Percentiles rank a stretch among this genome's conserved stretches.
Conservation (phyloP, 2,888 invertebrate species). For the Synergus umbraculus region DNA sequence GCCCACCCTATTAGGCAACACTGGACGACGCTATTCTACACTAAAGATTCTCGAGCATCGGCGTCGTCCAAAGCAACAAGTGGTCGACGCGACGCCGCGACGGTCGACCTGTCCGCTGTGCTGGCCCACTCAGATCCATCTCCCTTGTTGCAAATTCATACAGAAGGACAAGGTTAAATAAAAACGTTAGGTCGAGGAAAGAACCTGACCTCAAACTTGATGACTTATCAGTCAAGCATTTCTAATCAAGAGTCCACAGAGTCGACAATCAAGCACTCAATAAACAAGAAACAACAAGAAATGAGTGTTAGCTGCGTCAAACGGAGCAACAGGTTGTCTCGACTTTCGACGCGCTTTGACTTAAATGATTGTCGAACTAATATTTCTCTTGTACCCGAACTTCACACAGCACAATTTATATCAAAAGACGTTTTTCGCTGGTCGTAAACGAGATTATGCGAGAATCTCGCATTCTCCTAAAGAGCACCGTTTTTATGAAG, state of each 20-base stretch:
- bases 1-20: not conserved
- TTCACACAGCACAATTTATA: conserved; percentile 8
- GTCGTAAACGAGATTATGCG: not conserved
- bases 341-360: conserved; percentile 35
- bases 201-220: not conserved
- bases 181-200: not conserved
- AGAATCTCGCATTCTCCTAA: not conserved
- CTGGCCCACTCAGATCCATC: not conserved
- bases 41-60: not conserved
- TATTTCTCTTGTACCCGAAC: not conserved
- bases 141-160: not conserved
- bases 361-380: not conserved
- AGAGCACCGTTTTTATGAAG: not conserved
- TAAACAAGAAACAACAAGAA: not conserved
- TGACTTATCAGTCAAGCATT: not conserved
- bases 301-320: conserved; percentile 45
- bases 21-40: not conserved
- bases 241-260: not conserved
- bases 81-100: too few relatives aligned
- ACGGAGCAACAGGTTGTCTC: conserved; percentile 50
- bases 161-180: not conserved
- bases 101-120: not conserved
- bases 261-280: not conserved
- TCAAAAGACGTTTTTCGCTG: not conserved
- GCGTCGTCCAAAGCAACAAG: not conserved